Evolutionary conservation across 2,888 invertebrate species (phyloP).

Genomic region (Hybos culiciformis): DNA sequence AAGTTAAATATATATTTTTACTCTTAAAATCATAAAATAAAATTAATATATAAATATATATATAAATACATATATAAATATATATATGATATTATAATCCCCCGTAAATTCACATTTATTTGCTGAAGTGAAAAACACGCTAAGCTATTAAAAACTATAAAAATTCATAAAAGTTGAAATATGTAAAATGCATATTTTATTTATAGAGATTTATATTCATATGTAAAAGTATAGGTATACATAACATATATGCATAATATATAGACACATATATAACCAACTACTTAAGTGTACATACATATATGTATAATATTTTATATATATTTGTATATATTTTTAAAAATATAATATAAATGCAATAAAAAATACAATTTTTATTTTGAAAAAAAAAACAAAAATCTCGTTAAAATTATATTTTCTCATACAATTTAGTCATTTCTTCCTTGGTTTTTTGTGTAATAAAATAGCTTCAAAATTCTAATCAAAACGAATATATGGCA

Average conservation of each 20-base stretch:
- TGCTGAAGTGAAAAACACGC: background rate
- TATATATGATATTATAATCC: background rate
- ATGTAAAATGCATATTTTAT: background rate
- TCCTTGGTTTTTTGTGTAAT: too few relatives aligned
- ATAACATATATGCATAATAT: background rate
- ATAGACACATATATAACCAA: background rate
- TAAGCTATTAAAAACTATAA: slow-evolving; percentile 1
- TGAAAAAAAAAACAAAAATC: background rate
- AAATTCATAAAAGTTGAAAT: background rate
- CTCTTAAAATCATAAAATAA: background rate
- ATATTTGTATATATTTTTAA: background rate
- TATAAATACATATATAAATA: too few relatives aligned
- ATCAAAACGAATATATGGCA: too few relatives aligned
- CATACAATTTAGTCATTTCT: too few relatives aligned
- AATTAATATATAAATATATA: too few relatives aligned
- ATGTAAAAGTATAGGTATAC: background rate
- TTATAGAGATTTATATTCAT: background rate
- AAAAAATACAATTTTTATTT: background rate
- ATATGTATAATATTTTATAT: background rate
- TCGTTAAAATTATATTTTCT: too few relatives aligned
- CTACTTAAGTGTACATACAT: background rate
- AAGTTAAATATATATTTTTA: background rate
- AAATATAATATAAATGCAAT: background rate
- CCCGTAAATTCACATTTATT: background rate
- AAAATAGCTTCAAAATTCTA: too few relatives aligned